Base-by-base conservation (phyloP, 2,888 invertebrate species). In the Dimorphilus gyrociliatus region DNA sequence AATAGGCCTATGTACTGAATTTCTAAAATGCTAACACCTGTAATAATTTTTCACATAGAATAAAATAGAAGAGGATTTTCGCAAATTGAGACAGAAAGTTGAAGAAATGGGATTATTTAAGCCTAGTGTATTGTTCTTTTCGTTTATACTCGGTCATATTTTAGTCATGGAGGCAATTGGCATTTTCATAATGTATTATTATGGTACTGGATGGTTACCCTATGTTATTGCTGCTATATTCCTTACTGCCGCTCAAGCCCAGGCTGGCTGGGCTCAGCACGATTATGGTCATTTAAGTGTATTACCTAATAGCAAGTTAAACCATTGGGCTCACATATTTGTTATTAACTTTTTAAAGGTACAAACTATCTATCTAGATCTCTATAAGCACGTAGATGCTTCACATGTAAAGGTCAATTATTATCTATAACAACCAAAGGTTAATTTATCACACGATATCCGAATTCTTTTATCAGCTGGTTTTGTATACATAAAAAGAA, bases 231-330 rank as follows among this genome's bases (percentile, higher is more conserved):
- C 50, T 3, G 41, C 47, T 8, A 16, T 41, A 13, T 34, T 53
- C 17, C 41, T 53, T 16, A 37, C 43, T 10, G 45, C 42, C 8
- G 41, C 53, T 13, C 53, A 58, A 57, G 50, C 53, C 2, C 55
- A 58, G 33, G 53, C 54, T 19, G 57, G 56, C 4, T 58, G 56
- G 59, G 36, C 48, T 1, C 59, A 59, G 32, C 59, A 59, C 40
- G 59, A 59, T 36, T 57, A 51, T 41, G 59, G 59, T 5, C 59
- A 59, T 32, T 41, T 53, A 25, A 53, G 54, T 17, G 58, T 59
- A 1, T 55, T 57, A 35, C 42, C 42, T 2, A 50, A 45, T 26
- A 41, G 49, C 13, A 44, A 38, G 25, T 36, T 51, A 25, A 58
- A 58, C 36, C 53, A 55, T 29, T 33, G 45, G 13, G 45, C 43